Evolutionary conservation across 2,113 vertebrate species (phyloP).

Genomic region (Campylomormyrus tamandua): DNA sequence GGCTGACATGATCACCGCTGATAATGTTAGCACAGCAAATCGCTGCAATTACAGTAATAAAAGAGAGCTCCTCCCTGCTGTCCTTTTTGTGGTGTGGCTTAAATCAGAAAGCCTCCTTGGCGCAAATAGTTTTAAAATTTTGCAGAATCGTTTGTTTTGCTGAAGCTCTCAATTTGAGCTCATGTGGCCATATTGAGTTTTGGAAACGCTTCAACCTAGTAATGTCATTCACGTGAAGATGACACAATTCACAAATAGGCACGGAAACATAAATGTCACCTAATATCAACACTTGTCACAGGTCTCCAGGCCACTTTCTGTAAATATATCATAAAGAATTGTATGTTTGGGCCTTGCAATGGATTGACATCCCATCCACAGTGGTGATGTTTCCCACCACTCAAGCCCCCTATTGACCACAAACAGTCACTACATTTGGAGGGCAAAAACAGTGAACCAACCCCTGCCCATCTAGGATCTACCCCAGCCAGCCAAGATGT

Average conservation of each 20-base stretch:
- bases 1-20: background rate
- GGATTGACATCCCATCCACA: background rate
- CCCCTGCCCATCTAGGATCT: background rate
- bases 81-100: background rate
- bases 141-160: background rate
- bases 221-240: background rate
- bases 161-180: background rate
- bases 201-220: background rate
- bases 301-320: background rate
- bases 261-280: background rate
- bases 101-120: background rate
- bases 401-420: background rate
- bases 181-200: background rate
- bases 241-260: background rate
- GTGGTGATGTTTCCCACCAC: background rate
- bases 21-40: slow-evolving; percentile 6
- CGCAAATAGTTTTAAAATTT: background rate
- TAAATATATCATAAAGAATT: background rate
- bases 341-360: background rate
- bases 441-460: background rate
- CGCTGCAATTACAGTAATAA: slow-evolving; percentile 14
- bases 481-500: background rate
- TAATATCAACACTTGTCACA: background rate
- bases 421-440: background rate
- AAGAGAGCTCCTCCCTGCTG: background rate